phyloP scores from a whole-genome alignment of 2,113 vertebrate species.

The Heliornis fulica region DNA sequence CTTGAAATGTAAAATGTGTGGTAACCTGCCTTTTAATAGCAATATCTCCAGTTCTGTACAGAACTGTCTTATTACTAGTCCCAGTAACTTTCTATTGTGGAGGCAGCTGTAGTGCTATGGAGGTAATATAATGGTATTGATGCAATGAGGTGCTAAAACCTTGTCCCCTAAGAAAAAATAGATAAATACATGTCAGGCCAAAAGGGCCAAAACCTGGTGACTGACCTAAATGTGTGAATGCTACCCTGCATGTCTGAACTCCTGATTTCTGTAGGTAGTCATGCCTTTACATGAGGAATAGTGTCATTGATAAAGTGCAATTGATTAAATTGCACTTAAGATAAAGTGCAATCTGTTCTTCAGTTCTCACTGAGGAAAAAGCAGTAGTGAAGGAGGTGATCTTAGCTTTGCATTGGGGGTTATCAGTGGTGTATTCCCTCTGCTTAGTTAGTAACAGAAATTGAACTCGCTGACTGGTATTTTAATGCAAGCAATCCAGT shows the following conservation, averaged over 20 bases:
- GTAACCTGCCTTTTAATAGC: neutral
- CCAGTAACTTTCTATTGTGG: neutral
- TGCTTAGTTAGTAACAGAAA: neutral
- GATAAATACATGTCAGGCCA: neutral
- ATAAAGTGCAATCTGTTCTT: neutral
- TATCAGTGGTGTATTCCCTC: neutral
- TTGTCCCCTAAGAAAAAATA: neutral
- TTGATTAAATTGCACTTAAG: too few relatives aligned
- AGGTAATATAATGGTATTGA: neutral
- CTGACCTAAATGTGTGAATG: neutral
- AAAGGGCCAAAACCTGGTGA: neutral
- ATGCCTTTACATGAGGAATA: neutral
- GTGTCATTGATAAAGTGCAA: neutral
- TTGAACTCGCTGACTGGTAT: neutral
- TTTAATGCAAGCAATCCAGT: neutral
- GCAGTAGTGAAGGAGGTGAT: neutral
- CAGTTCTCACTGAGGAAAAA: neutral
- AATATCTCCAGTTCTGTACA: neutral
- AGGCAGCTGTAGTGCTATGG: neutral
- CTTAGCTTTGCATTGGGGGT: neutral
- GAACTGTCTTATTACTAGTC: neutral
- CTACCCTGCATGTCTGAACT: neutral
- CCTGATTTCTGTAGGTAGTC: neutral
- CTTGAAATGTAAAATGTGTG: neutral
- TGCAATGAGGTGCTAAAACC: neutral